Percentiles rank a stretch among this genome's conserved stretches.
Evolutionary conservation across 2,888 invertebrate genomes (phyloP).

Genomic region (Drosophila diplacantha): DNA sequence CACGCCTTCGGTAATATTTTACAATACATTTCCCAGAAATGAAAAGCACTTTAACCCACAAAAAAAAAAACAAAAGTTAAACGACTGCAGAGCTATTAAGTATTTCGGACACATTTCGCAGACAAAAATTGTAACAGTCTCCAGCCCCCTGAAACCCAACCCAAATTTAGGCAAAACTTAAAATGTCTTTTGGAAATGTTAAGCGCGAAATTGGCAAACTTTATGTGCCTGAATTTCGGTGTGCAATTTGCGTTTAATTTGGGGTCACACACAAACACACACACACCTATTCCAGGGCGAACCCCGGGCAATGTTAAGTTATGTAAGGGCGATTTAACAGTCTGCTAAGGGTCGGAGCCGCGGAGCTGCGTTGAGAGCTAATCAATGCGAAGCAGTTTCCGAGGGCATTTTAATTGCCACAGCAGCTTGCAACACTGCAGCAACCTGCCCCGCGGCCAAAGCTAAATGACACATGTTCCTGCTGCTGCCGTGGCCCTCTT

Average conservation of each 20-base stretch:
- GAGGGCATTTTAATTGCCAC: conserved; percentile 63
- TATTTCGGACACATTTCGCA: conserved; percentile 54
- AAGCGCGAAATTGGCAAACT: conserved; percentile 58
- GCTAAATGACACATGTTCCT: conserved; percentile 64
- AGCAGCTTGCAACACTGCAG: conserved; percentile 38
- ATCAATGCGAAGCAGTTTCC: conserved; percentile 55
- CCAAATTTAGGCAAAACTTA: conserved; percentile 35
- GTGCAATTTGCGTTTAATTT: conserved; percentile 61
- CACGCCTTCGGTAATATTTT: not conserved
- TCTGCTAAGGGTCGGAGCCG: conserved; percentile 33
- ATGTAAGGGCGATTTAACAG: conserved; percentile 33
- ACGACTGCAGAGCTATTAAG: conserved; percentile 42
- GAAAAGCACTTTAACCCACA: conserved; percentile 25
- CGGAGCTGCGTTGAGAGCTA: conserved; percentile 26
- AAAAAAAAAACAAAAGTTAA: conserved; percentile 44
- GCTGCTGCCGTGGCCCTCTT: conserved; percentile 33
- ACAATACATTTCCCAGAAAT: conserved; percentile 10
- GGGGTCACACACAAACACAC: conserved; percentile 44
- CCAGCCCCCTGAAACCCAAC: conserved; percentile 16
- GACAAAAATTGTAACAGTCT: conserved; percentile 29
- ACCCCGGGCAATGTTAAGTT: conserved; percentile 32
- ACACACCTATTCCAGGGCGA: conserved; percentile 21
- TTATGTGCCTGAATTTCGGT: conserved; percentile 60
- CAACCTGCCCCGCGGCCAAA: conserved; percentile 56
- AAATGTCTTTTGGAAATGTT: conserved; percentile 48